phyloP scores from a whole-genome alignment of 2,888 invertebrate species.

The Agriotes lineatus region DNA sequence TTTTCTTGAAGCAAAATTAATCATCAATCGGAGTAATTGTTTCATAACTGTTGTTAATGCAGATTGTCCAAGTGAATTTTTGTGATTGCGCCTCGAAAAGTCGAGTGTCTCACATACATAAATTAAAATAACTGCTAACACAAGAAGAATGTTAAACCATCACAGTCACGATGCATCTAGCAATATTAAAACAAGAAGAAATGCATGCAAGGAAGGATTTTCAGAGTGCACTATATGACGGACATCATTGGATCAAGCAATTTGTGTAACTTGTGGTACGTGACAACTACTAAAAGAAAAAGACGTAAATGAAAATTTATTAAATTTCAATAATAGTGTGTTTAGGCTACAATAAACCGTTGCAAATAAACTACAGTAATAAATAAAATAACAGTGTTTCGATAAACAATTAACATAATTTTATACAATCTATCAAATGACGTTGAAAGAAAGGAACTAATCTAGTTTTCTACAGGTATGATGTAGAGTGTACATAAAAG shows the following conservation, averaged over 20 bases:
- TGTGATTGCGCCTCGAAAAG: too few relatives aligned
- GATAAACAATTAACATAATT: neutral
- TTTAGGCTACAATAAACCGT: neutral
- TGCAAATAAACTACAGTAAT: neutral
- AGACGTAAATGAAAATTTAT: slow-evolving; percentile 9
- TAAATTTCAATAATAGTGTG: neutral
- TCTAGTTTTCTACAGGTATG: slow-evolving; percentile 4
- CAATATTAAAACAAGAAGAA: too few relatives aligned
- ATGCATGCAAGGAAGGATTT: too few relatives aligned
- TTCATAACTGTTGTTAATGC: too few relatives aligned
- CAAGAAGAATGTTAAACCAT: too few relatives aligned
- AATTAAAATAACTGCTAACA: too few relatives aligned
- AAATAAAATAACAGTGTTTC: slow-evolving; percentile 6
- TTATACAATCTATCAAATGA: neutral
- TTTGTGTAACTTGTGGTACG: neutral
- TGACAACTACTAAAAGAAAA: slow-evolving; percentile 20
- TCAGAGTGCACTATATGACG: too few relatives aligned
- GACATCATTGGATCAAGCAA: neutral
- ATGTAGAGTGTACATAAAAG: neutral
- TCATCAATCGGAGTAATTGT: too few relatives aligned
- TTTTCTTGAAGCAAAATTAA: too few relatives aligned
- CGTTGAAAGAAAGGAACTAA: neutral
- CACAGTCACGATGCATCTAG: too few relatives aligned
- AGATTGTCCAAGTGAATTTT: too few relatives aligned
- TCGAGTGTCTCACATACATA: too few relatives aligned